A percentile compares a stretch with the other conserved stretches of the same genome.
phyloP scores from a whole-genome alignment of 2,888 invertebrate genomes.

The Oscheius onirici region DNA sequence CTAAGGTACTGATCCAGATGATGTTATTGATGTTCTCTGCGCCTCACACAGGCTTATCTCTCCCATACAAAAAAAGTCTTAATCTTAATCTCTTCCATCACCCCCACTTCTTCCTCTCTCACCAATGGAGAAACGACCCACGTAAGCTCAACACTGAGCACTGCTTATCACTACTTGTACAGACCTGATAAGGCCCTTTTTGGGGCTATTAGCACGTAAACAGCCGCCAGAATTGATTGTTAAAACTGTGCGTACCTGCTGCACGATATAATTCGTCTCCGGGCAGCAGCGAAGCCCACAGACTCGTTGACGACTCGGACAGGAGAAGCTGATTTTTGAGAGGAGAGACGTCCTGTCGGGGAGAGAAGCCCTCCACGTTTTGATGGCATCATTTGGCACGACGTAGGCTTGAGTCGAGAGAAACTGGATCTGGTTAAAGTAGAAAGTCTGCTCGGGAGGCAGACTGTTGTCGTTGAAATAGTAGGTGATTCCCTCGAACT shows the following conservation, averaged over 20 bases:
- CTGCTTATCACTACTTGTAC: constrained; percentile 13
- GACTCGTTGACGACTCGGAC: constrained; percentile 23
- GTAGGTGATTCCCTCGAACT: constrained; percentile 29
- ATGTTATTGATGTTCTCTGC: too few species aligned
- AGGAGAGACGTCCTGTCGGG: constrained; percentile 28
- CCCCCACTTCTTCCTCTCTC: not conserved
- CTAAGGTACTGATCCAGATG: not conserved
- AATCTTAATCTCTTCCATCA: not conserved
- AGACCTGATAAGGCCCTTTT: constrained; percentile 15
- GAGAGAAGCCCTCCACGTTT: constrained; percentile 13
- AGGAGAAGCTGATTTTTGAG: constrained; percentile 29
- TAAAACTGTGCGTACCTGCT: constrained; percentile 15
- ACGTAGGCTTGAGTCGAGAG: constrained; percentile 23
- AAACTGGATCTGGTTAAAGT: constrained; percentile 29
- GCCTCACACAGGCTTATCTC: too few species aligned
- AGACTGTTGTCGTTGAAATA: constrained; percentile 30
- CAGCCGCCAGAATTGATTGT: constrained; percentile 2
- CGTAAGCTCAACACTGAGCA: constrained; percentile 14
- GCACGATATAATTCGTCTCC: constrained; percentile 1
- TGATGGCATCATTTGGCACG: not conserved
- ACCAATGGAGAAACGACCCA: constrained; percentile 5
- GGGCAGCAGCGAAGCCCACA: constrained; percentile 35
- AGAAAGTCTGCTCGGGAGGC: constrained; percentile 34
- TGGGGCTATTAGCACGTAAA: constrained; percentile 25
- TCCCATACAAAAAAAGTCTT: not conserved